Conservation (phyloP, 2,113 vertebrate species). For the Cardinalis cardinalis region DNA sequence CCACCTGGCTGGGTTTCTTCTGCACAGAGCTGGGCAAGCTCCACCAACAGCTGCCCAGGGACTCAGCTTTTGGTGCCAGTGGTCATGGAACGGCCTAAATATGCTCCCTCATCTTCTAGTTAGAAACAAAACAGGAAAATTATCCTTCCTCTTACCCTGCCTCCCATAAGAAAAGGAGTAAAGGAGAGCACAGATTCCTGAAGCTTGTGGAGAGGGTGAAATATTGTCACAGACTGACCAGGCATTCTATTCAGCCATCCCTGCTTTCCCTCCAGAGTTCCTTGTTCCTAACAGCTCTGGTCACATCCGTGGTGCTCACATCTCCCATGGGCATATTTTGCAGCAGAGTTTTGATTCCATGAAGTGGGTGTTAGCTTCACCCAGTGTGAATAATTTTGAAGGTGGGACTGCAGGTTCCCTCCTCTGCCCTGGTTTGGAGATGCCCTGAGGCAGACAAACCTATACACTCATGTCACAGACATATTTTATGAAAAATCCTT, state of each 20-base stretch:
- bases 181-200: not conserved
- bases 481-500: too few relatives aligned
- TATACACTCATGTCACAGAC: too few relatives aligned
- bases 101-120: not conserved
- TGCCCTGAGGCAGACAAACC: not conserved
- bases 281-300: not conserved
- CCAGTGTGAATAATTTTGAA: not conserved
- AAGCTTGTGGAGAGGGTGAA: not conserved
- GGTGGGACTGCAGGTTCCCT: not conserved
- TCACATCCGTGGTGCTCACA: not conserved
- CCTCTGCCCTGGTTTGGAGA: not conserved
- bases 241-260: not conserved
- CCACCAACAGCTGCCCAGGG: not conserved
- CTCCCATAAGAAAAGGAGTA: not conserved
- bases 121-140: not conserved
- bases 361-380: not conserved
- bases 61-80: not conserved
- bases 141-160: not conserved
- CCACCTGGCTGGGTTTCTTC: not conserved
- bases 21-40: not conserved
- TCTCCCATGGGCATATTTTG: not conserved
- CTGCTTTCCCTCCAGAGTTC: not conserved
- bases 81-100: not conserved
- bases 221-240: accelerated
- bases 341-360: not conserved